Percentiles rank a stretch among this genome's conserved stretches.
Evolutionary conservation across 2,797 vertebrate species (phyloP).

Genomic region (Notolabrus celidotus): DNA sequence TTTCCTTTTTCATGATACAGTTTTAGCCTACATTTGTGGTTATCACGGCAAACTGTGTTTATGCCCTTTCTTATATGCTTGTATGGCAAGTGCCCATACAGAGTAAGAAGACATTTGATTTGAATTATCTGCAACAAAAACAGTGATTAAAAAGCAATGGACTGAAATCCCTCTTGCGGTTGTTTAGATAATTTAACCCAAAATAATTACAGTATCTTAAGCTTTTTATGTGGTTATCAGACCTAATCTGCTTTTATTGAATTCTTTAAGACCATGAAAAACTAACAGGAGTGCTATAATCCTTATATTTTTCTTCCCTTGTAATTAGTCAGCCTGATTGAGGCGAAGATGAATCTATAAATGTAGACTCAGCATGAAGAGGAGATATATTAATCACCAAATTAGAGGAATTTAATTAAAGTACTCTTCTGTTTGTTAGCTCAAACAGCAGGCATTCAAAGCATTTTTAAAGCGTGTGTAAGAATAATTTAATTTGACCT

Average conservation of each 20-base stretch:
- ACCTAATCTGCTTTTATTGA: constrained; percentile 15
- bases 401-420: constrained; percentile 38
- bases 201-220: not conserved
- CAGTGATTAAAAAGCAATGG: not conserved
- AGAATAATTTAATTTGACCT: not conserved
- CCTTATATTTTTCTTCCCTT: constrained; percentile 6
- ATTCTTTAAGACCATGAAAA: constrained; percentile 15
- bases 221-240: not conserved
- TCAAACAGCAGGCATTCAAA: not conserved
- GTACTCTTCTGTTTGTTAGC: constrained; percentile 4
- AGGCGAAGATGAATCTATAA: constrained; percentile 12
- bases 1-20: too few relatives aligned
- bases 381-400: constrained; percentile 16
- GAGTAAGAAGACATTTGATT: not conserved
- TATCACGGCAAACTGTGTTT: too few relatives aligned
- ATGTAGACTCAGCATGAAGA: constrained; percentile 12
- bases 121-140: too few relatives aligned
- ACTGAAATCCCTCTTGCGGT: not conserved
- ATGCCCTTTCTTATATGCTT: not conserved
- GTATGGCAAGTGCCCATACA: too few relatives aligned
- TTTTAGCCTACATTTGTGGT: too few relatives aligned
- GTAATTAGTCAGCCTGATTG: constrained; percentile 11
- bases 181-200: not conserved
- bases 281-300: constrained; percentile 10
- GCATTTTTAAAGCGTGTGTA: not conserved